These are phyloP conservation scores for Allygus modestus DNA, from an alignment of 2,888 invertebrate species.

Conservation along the genomic window DNA sequence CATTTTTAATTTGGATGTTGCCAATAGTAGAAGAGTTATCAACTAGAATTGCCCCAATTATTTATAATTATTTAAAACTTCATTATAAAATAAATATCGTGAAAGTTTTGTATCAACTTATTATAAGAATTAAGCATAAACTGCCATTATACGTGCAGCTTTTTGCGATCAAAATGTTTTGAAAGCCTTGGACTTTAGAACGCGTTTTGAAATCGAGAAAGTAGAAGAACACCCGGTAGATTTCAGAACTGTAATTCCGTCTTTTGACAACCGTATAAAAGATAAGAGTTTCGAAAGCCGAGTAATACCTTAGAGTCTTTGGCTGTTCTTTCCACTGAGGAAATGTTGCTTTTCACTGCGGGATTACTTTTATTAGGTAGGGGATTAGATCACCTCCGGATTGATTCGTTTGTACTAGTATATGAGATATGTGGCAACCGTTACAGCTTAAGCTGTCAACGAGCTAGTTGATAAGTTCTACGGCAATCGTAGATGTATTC, in stretches of 20 bases:
- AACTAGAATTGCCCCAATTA: too few species aligned
- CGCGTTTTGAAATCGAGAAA: not conserved
- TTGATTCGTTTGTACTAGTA: not conserved
- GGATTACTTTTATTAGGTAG: constrained; percentile 32
- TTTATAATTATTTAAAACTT: too few species aligned
- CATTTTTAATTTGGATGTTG: too few species aligned
- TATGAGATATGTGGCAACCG: too few species aligned
- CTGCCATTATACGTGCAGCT: too few species aligned
- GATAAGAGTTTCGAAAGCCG: constrained; percentile 31
- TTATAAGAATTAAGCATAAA: too few species aligned
- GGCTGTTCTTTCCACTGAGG: constrained; percentile 24
- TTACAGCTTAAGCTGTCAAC: too few species aligned
- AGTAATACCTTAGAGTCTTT: not conserved
- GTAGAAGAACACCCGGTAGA: not conserved
- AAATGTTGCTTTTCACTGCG: constrained; percentile 5
- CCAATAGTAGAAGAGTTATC: too few species aligned
- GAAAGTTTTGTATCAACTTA: too few species aligned
- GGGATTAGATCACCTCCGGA: constrained; percentile 12
- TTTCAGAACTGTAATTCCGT: constrained; percentile 38
- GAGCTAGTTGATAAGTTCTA: too few species aligned
- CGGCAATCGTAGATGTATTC: too few species aligned
- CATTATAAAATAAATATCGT: too few species aligned
- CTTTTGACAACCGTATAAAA: constrained; percentile 43
- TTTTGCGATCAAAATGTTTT: not conserved
- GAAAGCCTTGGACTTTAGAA: not conserved